A percentile compares a stretch with the other conserved stretches of the same genome.
Conservation (phyloP, 2,113 vertebrate genomes). For the Anarhynchus alexandrinus region DNA sequence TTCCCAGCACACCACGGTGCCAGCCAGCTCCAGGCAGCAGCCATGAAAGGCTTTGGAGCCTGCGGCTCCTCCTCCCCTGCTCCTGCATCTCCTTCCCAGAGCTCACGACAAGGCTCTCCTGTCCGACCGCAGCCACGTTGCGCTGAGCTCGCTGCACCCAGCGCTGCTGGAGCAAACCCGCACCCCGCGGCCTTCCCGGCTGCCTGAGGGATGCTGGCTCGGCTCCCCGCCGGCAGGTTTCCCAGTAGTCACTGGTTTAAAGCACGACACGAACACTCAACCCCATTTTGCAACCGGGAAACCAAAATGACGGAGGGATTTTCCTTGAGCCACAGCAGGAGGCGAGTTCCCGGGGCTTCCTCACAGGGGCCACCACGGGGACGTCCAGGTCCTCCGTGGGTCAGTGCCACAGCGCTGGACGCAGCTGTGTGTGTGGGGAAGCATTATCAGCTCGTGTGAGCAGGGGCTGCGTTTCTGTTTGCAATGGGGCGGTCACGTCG, state of each 20-base stretch:
- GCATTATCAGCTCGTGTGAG: background rate
- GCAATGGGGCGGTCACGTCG: accelerated
- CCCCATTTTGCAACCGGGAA: background rate
- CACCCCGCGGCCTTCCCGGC: accelerated
- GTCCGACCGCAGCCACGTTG: accelerated
- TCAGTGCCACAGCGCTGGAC: accelerated
- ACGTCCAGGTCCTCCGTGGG: accelerated
- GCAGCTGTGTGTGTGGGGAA: background rate
- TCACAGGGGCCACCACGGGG: accelerated
- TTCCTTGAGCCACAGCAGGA: background rate
- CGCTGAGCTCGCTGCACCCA: accelerated
- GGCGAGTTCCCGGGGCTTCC: background rate
- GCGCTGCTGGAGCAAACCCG: background rate
- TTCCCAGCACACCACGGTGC: accelerated
- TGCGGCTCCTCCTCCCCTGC: background rate
- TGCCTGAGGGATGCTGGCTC: background rate
- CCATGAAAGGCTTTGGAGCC: background rate
- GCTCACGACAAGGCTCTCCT: background rate
- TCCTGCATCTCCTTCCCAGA: background rate
- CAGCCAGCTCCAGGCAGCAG: background rate
- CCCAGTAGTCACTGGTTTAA: background rate
- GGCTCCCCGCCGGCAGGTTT: accelerated
- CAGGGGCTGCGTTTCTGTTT: background rate
- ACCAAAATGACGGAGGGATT: background rate
- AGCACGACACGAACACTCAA: accelerated